These are phyloP conservation scores for Parotia lawesii DNA, from an alignment of 2,113 vertebrate genomes.

Conservation along the genomic window DNA sequence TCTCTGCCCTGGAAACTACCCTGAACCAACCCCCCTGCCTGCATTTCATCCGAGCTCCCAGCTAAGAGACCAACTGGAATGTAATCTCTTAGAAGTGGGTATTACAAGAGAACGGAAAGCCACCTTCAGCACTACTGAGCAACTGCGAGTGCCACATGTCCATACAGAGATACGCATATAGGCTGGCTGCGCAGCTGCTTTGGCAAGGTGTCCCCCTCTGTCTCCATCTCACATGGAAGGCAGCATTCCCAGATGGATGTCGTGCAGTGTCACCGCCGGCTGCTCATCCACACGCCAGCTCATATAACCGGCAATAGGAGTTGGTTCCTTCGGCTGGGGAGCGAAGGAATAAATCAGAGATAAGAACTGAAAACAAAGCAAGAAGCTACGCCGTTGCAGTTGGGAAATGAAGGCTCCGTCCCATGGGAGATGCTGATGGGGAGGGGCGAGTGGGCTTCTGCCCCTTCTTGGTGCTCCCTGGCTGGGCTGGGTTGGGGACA, in stretches of 20 bases:
- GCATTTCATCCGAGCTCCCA: background rate
- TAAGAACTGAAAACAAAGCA: fast-evolving
- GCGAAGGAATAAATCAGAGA: no score
- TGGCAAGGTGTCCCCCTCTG: background rate
- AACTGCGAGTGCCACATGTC: background rate
- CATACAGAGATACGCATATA: fast-evolving
- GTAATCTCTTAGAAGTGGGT: background rate
- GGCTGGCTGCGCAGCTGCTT: background rate
- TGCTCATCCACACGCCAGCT: background rate
- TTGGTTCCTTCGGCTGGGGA: background rate
- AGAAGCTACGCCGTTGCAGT: fast-evolving
- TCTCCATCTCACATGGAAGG: fast-evolving
- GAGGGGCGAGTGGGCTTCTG: fast-evolving
- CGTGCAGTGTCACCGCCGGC: background rate
- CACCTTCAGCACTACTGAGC: fast-evolving
- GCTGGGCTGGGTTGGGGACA: background rate
- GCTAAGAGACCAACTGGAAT: background rate
- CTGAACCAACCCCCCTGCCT: fast-evolving
- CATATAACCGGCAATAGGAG: fast-evolving
- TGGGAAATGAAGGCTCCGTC: fast-evolving
- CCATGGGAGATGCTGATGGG: fast-evolving
- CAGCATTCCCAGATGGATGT: background rate
- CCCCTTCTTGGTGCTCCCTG: fast-evolving
- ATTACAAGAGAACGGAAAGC: background rate
- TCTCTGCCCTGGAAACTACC: background rate